phyloP scores from a whole-genome alignment of 2,797 vertebrate genomes.

The Pterois miles region DNA sequence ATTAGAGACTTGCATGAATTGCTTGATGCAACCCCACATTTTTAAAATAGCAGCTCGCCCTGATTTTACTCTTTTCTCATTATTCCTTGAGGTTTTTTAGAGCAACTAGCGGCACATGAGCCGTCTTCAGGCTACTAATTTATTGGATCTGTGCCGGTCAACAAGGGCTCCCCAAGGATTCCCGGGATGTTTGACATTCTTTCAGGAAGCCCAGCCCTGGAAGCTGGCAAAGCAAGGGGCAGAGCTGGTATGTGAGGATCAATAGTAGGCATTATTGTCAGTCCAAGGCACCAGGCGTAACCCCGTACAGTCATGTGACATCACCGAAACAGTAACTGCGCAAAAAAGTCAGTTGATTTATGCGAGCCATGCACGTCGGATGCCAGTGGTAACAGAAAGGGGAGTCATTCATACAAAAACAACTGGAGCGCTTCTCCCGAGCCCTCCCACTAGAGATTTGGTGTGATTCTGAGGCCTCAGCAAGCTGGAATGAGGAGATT shows the following conservation, averaged over 20 bases:
- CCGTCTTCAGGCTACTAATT: conserved; percentile 33
- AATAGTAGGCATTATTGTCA: conserved; percentile 80
- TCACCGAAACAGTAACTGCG: conserved; percentile 34
- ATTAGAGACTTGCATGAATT: conserved; percentile 1
- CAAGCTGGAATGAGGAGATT: neutral
- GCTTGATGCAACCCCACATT: neutral
- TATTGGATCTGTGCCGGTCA: conserved; percentile 25
- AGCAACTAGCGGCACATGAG: conserved; percentile 15
- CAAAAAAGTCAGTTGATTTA: conserved; percentile 49
- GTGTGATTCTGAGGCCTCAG: conserved; percentile 28
- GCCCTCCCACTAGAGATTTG: conserved; percentile 34
- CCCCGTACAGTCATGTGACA: conserved; percentile 60
- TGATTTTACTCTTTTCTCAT: conserved; percentile 18
- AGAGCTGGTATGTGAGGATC: conserved; percentile 56
- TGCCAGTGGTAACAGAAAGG: conserved; percentile 21
- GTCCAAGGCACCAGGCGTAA: conserved; percentile 72
- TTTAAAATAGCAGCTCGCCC: conserved; percentile 37
- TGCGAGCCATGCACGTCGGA: conserved; percentile 32
- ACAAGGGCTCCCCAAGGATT: conserved; percentile 65
- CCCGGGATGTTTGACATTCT: conserved; percentile 77
- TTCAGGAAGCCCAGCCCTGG: conserved; percentile 58
- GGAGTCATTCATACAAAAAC: conserved; percentile 5
- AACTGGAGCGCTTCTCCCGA: neutral
- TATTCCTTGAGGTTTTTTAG: conserved; percentile 16
- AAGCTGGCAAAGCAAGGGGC: conserved; percentile 43